These are phyloP conservation scores for Vanessa atalanta DNA, from an alignment of 1,140 invertebrate species.

Conservation along the genomic window DNA sequence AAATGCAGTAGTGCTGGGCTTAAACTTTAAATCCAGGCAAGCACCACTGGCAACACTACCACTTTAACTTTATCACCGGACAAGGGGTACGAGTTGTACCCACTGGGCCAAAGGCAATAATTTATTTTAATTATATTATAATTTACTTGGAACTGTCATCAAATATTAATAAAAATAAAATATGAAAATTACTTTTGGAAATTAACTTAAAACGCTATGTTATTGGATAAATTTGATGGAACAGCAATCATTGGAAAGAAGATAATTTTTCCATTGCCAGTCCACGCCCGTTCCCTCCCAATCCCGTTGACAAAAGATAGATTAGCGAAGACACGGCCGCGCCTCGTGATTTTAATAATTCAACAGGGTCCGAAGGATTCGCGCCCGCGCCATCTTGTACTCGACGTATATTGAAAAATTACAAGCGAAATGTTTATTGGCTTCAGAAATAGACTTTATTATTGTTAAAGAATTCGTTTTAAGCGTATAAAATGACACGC, in stretches of 20 bases:
- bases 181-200: too few relatives aligned
- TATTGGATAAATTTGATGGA: conserved; percentile 10
- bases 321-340: conserved; percentile 56
- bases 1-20: too few relatives aligned
- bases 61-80: too few relatives aligned
- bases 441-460: background rate
- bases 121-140: too few relatives aligned
- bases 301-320: conserved; percentile 63
- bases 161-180: background rate
- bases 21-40: too few relatives aligned
- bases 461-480: too few relatives aligned
- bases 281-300: conserved; percentile 41
- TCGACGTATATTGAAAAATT: conserved; percentile 6
- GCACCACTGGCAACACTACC: too few relatives aligned
- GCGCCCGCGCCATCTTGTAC: conserved; percentile 43
- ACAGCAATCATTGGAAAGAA: conserved; percentile 35
- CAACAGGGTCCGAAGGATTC: conserved; percentile 42
- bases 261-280: conserved; percentile 37
- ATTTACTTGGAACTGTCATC: too few relatives aligned
- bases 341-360: conserved; percentile 62
- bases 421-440: background rate
- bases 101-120: too few relatives aligned
- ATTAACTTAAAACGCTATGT: background rate
- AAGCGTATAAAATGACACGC: too few relatives aligned
- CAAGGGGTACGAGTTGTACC: too few relatives aligned